Conservation (phyloP, 2,888 invertebrate genomes). For the Neoscelio sp. region DNA sequence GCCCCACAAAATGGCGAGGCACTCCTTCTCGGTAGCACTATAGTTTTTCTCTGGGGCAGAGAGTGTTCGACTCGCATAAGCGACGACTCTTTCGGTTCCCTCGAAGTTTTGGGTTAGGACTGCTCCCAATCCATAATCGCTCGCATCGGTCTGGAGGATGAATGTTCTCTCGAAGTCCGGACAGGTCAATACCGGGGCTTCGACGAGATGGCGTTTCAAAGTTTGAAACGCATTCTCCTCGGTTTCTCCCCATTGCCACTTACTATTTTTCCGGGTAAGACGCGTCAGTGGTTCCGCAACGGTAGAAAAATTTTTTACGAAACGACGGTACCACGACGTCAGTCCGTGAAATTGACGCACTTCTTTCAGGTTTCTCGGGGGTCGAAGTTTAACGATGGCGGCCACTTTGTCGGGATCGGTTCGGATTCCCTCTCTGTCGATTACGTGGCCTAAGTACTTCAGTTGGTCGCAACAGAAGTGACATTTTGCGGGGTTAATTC, state of each 20-base stretch:
- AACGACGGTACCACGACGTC: slow-evolving; percentile 31
- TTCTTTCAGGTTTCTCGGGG: slow-evolving; percentile 1
- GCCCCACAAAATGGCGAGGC: slow-evolving; percentile 67
- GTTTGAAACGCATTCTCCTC: slow-evolving; percentile 31
- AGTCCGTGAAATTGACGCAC: slow-evolving; percentile 9
- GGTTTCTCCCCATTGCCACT: slow-evolving; percentile 14
- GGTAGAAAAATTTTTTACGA: slow-evolving; percentile 11
- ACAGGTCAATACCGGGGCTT: slow-evolving; percentile 31
- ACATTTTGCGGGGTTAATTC: slow-evolving; percentile 70
- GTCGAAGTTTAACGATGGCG: not conserved
- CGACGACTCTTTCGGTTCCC: slow-evolving; percentile 32
- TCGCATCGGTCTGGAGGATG: slow-evolving; percentile 52
- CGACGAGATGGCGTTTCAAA: slow-evolving; percentile 11
- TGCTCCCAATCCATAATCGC: slow-evolving; percentile 33
- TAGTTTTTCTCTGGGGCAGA: slow-evolving; percentile 40
- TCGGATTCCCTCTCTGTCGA: slow-evolving; percentile 12
- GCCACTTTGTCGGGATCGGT: slow-evolving; percentile 18
- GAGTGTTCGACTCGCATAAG: slow-evolving; percentile 57
- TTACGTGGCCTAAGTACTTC: slow-evolving; percentile 10
- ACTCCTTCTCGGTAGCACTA: slow-evolving; percentile 61
- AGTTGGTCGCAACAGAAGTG: slow-evolving; percentile 27
- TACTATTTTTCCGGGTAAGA: slow-evolving; percentile 2
- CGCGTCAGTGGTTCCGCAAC: not conserved
- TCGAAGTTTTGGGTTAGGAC: slow-evolving; percentile 18
- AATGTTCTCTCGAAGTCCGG: slow-evolving; percentile 40